A percentile compares a stretch with the other conserved stretches of the same genome.
These are phyloP conservation scores for Parnassius mnemosyne DNA, from an alignment of 2,888 invertebrate genomes.

Conservation along the genomic window DNA sequence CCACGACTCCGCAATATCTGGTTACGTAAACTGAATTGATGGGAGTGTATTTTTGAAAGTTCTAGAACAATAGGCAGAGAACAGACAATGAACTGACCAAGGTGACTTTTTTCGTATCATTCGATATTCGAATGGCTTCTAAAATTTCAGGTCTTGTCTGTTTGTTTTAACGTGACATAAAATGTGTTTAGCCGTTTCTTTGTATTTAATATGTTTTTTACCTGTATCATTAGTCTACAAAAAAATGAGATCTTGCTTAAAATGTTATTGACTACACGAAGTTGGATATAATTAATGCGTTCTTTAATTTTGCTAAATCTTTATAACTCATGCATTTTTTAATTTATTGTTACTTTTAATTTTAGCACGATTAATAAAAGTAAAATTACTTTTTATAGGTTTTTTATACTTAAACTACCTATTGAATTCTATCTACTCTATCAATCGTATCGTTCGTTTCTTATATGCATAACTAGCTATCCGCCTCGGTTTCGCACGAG, in stretches of 20 bases:
- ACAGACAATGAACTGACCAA: slow-evolving; percentile 21
- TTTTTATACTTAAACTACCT: too few relatives aligned
- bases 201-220: neutral
- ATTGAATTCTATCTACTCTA: too few relatives aligned
- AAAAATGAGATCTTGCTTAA: too few relatives aligned
- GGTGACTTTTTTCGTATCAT: slow-evolving; percentile 25
- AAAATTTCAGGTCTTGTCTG: slow-evolving; percentile 17
- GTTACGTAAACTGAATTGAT: slow-evolving; percentile 22
- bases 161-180: slow-evolving; percentile 4
- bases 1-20: slow-evolving; percentile 24
- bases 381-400: too few relatives aligned
- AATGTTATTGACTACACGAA: neutral
- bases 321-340: too few relatives aligned
- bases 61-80: slow-evolving; percentile 20
- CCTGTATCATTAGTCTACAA: neutral
- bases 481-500: too few relatives aligned
- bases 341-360: too few relatives aligned
- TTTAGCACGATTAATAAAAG: too few relatives aligned
- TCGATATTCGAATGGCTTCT: slow-evolving; percentile 25
- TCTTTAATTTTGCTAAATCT: slow-evolving; percentile 3
- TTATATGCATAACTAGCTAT: too few relatives aligned
- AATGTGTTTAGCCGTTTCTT: neutral
- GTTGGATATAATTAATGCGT: slow-evolving; percentile 3
- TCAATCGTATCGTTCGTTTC: too few relatives aligned
- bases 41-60: slow-evolving; percentile 21